Conservation (phyloP, 2,888 invertebrate species). For the Thelaira solivaga region DNA sequence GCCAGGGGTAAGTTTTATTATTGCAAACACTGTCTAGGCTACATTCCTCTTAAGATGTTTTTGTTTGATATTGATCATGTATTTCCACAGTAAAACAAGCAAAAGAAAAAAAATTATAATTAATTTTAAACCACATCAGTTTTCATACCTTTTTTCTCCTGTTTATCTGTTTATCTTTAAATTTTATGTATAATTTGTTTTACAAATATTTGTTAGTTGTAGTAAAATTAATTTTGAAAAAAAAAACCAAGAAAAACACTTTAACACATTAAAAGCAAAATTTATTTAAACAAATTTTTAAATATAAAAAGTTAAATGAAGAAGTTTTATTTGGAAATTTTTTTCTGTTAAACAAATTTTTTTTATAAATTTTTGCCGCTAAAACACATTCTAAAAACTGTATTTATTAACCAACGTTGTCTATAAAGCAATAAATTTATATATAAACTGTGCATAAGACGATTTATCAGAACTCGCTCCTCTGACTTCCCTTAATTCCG, state of each 20-base stretch:
- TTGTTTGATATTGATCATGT: slow-evolving; percentile 35
- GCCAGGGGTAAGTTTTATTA: slow-evolving; percentile 75
- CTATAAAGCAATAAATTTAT: neutral
- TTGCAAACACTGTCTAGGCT: neutral
- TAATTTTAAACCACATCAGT: slow-evolving; percentile 27
- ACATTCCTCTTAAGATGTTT: neutral
- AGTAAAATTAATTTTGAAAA: slow-evolving; percentile 35
- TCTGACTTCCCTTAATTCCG: no score
- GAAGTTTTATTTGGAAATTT: no score
- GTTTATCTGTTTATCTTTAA: slow-evolving; percentile 51
- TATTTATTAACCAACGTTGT: no score
- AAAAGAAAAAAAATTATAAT: neutral
- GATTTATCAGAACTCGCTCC: neutral
- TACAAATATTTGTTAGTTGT: slow-evolving; percentile 53
- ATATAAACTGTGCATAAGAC: slow-evolving; percentile 17
- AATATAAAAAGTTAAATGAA: no score
- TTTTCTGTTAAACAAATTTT: no score
- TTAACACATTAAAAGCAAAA: no score
- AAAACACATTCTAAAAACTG: no score
- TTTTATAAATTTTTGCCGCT: no score
- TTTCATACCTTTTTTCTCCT: slow-evolving; percentile 41
- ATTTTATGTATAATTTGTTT: slow-evolving; percentile 53
- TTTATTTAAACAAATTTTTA: no score
- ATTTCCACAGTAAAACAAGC: slow-evolving; percentile 11
- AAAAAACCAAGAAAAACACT: no score